phyloP scores from a whole-genome alignment of 2,113 vertebrate genomes.

The Toxotes chatareus region DNA sequence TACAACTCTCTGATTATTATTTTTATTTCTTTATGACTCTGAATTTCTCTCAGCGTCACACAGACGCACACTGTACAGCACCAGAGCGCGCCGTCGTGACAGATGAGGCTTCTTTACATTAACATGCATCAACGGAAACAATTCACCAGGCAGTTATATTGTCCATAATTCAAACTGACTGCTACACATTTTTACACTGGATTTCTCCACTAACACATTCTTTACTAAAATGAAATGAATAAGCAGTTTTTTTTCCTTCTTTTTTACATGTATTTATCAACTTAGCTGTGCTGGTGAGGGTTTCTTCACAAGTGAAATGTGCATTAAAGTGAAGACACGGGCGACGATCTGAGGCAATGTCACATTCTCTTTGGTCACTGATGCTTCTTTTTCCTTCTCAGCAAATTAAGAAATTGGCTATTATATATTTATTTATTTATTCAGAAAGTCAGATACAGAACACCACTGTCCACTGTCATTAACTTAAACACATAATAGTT shows the following conservation, averaged over 20 bases:
- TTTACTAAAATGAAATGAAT: conserved; percentile 25
- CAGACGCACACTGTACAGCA: conserved; percentile 3
- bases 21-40: conserved; percentile 53
- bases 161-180: conserved; percentile 50
- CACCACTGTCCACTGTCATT: background rate
- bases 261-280: conserved; percentile 36
- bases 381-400: background rate
- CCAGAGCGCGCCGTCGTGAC: background rate
- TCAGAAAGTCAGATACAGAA: background rate
- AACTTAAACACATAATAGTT: background rate
- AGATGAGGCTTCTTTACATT: conserved; percentile 34
- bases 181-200: background rate
- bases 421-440: background rate
- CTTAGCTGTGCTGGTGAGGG: conserved; percentile 34
- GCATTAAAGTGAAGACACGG: conserved; percentile 35
- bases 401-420: background rate
- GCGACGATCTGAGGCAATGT: conserved; percentile 17
- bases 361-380: conserved; percentile 34
- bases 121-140: conserved; percentile 60
- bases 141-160: conserved; percentile 53
- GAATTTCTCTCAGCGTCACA: conserved; percentile 45
- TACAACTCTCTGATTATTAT: conserved; percentile 50
- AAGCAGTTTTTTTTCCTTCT: conserved; percentile 6
- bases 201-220: conserved; percentile 19
- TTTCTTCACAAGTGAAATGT: conserved; percentile 17